phyloP scores from a whole-genome alignment of 2,888 invertebrate genomes.

The Tigriopus californicus region DNA sequence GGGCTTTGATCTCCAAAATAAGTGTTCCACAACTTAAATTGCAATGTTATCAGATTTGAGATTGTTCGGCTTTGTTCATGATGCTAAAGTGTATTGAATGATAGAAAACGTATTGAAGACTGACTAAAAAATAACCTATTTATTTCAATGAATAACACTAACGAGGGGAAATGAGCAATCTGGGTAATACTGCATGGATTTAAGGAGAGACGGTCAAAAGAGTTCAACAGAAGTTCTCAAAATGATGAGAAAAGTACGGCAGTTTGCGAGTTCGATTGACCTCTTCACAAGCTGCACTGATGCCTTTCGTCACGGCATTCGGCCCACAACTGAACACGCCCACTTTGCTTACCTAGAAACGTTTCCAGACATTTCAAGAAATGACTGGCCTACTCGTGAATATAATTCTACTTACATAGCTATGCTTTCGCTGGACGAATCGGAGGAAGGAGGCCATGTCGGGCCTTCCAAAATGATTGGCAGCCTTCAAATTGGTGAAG shows the following conservation, averaged over 20 bases:
- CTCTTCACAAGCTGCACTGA: slow-evolving; percentile 88
- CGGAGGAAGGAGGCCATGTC: slow-evolving; percentile 90
- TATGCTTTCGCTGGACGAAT: slow-evolving; percentile 87
- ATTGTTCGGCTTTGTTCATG: too few species aligned
- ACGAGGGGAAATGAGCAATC: too few species aligned
- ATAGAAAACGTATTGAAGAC: too few species aligned
- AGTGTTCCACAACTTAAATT: too few species aligned
- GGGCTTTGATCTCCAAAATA: too few species aligned
- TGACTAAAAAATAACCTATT: too few species aligned
- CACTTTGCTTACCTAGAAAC: slow-evolving; percentile 70
- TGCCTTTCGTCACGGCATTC: slow-evolving; percentile 73
- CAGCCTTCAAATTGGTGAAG: slow-evolving; percentile 77
- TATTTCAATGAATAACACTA: too few species aligned
- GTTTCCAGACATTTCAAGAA: neutral
- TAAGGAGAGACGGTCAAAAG: too few species aligned
- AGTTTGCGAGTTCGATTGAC: slow-evolving; percentile 77
- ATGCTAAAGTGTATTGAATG: too few species aligned
- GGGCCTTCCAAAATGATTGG: slow-evolving; percentile 82
- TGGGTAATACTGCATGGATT: too few species aligned
- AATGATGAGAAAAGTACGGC: slow-evolving; percentile 90
- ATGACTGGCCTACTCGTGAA: too few species aligned
- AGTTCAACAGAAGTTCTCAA: slow-evolving; percentile 55
- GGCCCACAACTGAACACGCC: slow-evolving; percentile 98
- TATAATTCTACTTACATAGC: slow-evolving; percentile 50
- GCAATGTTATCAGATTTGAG: too few species aligned